phyloP scores from a whole-genome alignment of 1,140 invertebrate species.

The Lasioglossum baleicum region DNA sequence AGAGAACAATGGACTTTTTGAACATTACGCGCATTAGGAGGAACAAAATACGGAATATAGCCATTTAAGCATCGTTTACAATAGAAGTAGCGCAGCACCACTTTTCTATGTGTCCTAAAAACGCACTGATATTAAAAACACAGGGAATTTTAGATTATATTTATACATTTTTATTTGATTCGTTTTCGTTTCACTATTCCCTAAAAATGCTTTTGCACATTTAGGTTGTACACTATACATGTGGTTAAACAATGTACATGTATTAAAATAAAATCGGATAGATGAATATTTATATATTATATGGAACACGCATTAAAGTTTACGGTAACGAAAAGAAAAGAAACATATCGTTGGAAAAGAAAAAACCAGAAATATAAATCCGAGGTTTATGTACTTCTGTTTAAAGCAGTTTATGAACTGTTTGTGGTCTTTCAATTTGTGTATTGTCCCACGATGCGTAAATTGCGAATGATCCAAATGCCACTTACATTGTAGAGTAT shows the following conservation, averaged over 20 bases:
- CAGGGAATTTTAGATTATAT: conserved; percentile 30
- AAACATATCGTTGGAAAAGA: conserved; percentile 29
- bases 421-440: conserved; percentile 13
- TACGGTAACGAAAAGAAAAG: neutral
- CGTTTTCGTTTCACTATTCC: conserved; percentile 13
- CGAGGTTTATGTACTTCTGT: conserved; percentile 12
- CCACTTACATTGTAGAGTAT: conserved; percentile 31
- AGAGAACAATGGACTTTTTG: conserved; percentile 15
- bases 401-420: conserved; percentile 17
- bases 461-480: conserved; percentile 21
- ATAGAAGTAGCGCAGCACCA: conserved; percentile 22
- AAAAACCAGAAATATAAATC: conserved; percentile 14
- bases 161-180: conserved; percentile 38
- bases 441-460: neutral
- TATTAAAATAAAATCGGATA: conserved; percentile 32
- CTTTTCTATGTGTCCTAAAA: conserved; percentile 39
- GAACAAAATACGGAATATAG: conserved; percentile 18
- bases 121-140: conserved; percentile 35
- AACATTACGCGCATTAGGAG: conserved; percentile 3
- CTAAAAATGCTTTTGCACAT: conserved; percentile 13
- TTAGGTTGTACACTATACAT: conserved; percentile 30
- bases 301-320: conserved; percentile 1
- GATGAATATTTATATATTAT: conserved; percentile 25
- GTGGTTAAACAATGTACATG: conserved; percentile 26
- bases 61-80: conserved; percentile 25